Conservation (phyloP, 2,888 invertebrate species). For the Pachliopta kotzebuea region DNA sequence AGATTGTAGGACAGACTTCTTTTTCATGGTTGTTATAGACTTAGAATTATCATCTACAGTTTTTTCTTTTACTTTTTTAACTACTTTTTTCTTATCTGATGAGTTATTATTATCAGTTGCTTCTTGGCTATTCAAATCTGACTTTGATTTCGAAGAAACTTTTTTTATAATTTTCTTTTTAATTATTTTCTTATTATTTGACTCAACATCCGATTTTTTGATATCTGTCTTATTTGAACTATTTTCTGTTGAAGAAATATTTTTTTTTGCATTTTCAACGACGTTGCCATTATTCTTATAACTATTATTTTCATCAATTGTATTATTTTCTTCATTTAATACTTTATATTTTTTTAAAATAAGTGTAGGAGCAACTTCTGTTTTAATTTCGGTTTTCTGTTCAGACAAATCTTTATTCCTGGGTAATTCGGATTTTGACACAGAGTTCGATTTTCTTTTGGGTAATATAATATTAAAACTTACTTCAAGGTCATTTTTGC, state of each 20-base stretch:
- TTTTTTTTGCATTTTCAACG: constrained; percentile 46
- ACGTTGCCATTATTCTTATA: constrained; percentile 44
- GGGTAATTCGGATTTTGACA: constrained; percentile 43
- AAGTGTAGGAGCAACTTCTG: constrained; percentile 42
- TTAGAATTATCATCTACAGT: constrained; percentile 52
- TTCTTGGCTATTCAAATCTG: constrained; percentile 57
- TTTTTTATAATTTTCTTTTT: constrained; percentile 73
- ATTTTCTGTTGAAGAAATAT: constrained; percentile 47
- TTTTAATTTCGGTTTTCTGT: constrained; percentile 35
- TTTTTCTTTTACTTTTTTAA: constrained; percentile 69
- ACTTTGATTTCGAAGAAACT: constrained; percentile 72
- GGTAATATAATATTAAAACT: constrained; percentile 73
- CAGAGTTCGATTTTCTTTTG: constrained; percentile 48
- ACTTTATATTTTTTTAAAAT: constrained; percentile 65
- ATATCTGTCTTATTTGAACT: constrained; percentile 51
- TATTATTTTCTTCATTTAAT: constrained; percentile 45
- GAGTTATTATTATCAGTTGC: constrained; percentile 50
- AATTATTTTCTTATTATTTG: constrained; percentile 61
- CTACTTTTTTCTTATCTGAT: constrained; percentile 66
- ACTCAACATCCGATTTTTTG: constrained; percentile 51
- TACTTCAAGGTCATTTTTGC: constrained; percentile 66
- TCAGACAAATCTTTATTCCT: constrained; percentile 41
- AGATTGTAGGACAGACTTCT: constrained; percentile 85
- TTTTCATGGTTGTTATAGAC: constrained; percentile 66
- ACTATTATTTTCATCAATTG: constrained; percentile 39